Evolutionary conservation across 1,140 invertebrate species (phyloP), one percentile per base, ranked within the genome.

Genomic region (Ips nitidus): DNA sequence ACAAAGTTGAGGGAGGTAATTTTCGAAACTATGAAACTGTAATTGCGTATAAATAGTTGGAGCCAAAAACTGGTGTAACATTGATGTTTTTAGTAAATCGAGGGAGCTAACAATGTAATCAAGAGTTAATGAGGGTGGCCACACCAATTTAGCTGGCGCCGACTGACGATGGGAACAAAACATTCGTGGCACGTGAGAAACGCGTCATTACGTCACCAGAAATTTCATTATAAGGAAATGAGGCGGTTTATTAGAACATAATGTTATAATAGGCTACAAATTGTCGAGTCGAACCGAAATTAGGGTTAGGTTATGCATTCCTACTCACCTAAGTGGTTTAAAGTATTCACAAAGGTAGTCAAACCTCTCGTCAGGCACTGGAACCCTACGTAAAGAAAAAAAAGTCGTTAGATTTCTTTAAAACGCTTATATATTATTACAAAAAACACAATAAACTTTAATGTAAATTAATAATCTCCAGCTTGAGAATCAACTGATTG

Each of bases 321-420:
- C 1, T 6, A 76, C 83, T 87, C 84, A 98, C 95, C 95, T 98
- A 43, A 84, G 86, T 67, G 98, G 98, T 82, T 99, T 98, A 83
- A 93, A 96, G 80, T 91, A 95, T 71, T 98, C 89, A 82, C 91
- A 93, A 6, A 99, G 86, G 81, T 89, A 98, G 79, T 99, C 95
- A 80, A 89, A 99, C 72, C 98, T 87, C 42, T 89, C 86, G 84
- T 99, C 98, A 4, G 97, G 96, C 3, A 99, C 97, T n/a, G 97
- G 94, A 74, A 99, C 98, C 76, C 97, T 89, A 93, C 94, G 90
- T 98, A 86, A 82, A 83, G 79, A 80, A 85, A 81, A 78, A 80
- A 84, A 83, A 22, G 22, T 22, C 22, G 22, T 74, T 4, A 65
- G 61, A 60, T 52, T 59, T 39, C 41, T 55, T 37, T 22, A 5